Base-by-base conservation (phyloP, 53 echinoderm and acorn worm species). In the Henricia sp. region DNA sequence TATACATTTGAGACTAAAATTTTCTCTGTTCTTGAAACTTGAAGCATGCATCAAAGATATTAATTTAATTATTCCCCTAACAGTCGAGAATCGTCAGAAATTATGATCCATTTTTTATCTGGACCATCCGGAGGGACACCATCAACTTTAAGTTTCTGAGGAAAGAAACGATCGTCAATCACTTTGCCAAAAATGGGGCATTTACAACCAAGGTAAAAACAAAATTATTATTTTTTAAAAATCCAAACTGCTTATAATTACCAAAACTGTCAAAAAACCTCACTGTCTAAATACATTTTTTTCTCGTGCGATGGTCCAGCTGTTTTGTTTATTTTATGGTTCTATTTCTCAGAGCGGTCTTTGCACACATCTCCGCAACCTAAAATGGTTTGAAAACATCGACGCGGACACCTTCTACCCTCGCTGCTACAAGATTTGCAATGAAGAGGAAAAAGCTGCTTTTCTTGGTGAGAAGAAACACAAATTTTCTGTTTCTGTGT, bases 121-220 rank as follows among this genome's bases (percentile, higher is more conserved):
- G 96, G 96, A 96, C 96, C 28, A 87, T 87, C 38, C 85, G 92
- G 40, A 87, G 88, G 44, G 92, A 88, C 69, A 84, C 91, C 21
- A 92, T 96, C 37, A 94, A 96, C 77, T 96, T 89, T 65, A 96
- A 74, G 85, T 88, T 87, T 70, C 71, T 96, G 39, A 87, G 91
- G 43, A 96, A 96, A 58, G 94, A 96, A 38, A 90, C 96, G 2
- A 90, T 92, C 20, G 92, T 96, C 82, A 96, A 96, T 42, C 96
- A 96, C 37, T 96, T 91, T 72, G 87, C 86, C 50, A 96, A 93
- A 73, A 96, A 96, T 77, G 92, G 96, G 54, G 92, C 96, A 29
- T 96, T 96, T 64, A 96, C 96, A 62, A 96, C 96, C 28, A 96
- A 96, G 92, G 96, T 96, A 74, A n/a, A n/a, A n/a, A n/a, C n/a